These are phyloP conservation scores for Brachyhypopomus occidentalis DNA, from an alignment of 2,113 vertebrate species.

Conservation along the genomic window DNA sequence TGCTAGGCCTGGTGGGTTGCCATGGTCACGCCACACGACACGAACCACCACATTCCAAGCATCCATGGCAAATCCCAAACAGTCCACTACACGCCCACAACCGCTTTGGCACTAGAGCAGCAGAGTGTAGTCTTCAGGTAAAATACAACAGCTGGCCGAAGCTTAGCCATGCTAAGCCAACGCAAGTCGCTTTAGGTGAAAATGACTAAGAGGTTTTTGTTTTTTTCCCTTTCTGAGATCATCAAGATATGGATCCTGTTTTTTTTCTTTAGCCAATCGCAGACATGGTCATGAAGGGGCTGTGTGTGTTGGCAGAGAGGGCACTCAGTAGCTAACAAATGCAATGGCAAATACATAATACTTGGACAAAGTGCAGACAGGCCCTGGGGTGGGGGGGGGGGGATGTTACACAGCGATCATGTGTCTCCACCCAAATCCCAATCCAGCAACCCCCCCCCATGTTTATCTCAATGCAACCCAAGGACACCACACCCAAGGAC, in stretches of 20 bases:
- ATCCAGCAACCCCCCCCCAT: background rate
- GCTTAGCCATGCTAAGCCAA: background rate
- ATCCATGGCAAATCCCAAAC: too few relatives aligned
- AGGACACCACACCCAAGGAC: background rate
- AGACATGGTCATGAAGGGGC: background rate
- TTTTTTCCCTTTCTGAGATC: too few relatives aligned
- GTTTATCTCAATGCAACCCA: background rate
- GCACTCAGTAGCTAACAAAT: background rate
- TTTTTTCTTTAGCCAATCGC: background rate
- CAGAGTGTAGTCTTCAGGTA: conserved; percentile 36
- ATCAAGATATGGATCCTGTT: background rate
- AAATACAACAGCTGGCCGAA: background rate
- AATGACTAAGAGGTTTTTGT: background rate
- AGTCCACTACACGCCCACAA: conserved; percentile 38
- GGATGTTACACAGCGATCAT: background rate
- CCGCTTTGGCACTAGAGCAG: conserved; percentile 38
- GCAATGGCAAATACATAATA: background rate
- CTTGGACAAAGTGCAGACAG: conserved; percentile 15
- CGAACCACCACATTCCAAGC: too few relatives aligned
- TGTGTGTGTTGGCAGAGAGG: conserved; percentile 22
- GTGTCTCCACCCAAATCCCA: background rate
- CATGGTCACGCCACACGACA: conserved; percentile 4
- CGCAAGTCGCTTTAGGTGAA: background rate
- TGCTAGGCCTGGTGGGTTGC: conserved; percentile 40
- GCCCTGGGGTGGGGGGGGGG: background rate